Base-by-base conservation (phyloP, 2,113 vertebrate species). In the Thryonomys swinderianus region DNA sequence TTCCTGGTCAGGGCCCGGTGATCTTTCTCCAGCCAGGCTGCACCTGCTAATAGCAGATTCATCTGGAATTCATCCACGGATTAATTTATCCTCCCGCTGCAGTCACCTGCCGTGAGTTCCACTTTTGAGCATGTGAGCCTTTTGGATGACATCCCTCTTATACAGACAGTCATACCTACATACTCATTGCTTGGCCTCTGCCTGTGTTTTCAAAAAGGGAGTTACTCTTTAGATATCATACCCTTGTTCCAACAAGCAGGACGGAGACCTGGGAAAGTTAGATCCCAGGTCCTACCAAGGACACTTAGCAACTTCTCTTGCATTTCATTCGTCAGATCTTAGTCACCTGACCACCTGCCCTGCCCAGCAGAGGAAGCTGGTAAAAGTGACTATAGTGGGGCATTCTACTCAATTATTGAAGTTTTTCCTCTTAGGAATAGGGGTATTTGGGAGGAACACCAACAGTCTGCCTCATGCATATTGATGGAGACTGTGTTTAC, bases 241-340 rank as follows among this genome's bases (percentile, higher is more conserved):
- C 4, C 48, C 12, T 53, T 4, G 0, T 78, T 71, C 45, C 48
- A 61, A 5, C 7, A 84, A n/a, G 25, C 34, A 66, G 48, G 55
- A 79, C 5, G 0, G 61, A 74, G 30, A 73, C 53, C 1, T 11
- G 3, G 48, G 57, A 55, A 6, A 16, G 37, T 59, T 2, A 18
- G 69, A 5, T 42, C 79, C 18, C 13, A 23, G 16, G 51, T 79
- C 21, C 30, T 37, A 34, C 23, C 32, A 69, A 32, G 6, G 17
- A 32, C 0, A 0, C 17, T 10, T 0, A 34, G 4, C 45, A 55
- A 4, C 59, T 13, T 55, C 27, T 13, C 62, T 90, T 51, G 5
- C 0, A 0, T 87, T 57, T 73, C 48, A 42, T 62, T 32, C 80
- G 18, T 34, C 34, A 23, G 21, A 69, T 57, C 5, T 53, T 59